Evolutionary conservation across 37 sponge, comb jelly and placozoan species (phyloP), one percentile per base, ranked within the genome.

Genomic region (Spongilla lacustris): DNA sequence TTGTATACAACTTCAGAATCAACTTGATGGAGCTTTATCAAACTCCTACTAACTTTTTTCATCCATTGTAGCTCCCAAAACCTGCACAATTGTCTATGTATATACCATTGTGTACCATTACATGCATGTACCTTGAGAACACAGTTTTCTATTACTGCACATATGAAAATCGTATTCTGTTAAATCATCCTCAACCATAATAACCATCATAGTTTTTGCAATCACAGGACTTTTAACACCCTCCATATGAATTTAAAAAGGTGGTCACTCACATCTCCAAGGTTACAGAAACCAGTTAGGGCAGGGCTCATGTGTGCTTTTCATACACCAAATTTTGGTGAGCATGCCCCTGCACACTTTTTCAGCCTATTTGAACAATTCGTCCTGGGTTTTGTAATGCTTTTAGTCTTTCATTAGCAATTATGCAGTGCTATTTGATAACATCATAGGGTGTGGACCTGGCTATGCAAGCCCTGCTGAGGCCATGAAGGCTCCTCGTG

Each of bases 401-500:
- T n/a, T n/a, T n/a, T n/a, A n/a, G n/a, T n/a, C n/a, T n/a, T n/a
- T n/a, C n/a, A n/a, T n/a, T n/a, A n/a, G n/a, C n/a, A n/a, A n/a
- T n/a, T n/a, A n/a, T n/a, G n/a, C n/a, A n/a, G n/a, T n/a, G n/a
- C n/a, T n/a, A n/a, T n/a, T n/a, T n/a, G n/a, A n/a, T n/a, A n/a
- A n/a, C n/a, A n/a, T n/a, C n/a, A n/a, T 58, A 58, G 84, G 48
- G 25, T 83, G 84, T 89, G 96, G 91, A 4, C 93, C 93, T 12
- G 96, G 96, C 34, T 95, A 92, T 75, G 86, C 91, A 31, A 90
- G 89, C 14, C 96, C 96, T 23, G 41, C 90, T 23, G 91, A 87
- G 11, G 96, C 96, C 33, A 95, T 95, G 96, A 79, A 85, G 77
- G 95, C 93, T 12, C 95, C 95, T 2, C 71, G 86, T 27, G 97